Percentiles rank a stretch among this genome's conserved stretches.
Evolutionary conservation across 2,797 vertebrate species (phyloP).

Genomic region (Neosilurus mollespiculum): DNA sequence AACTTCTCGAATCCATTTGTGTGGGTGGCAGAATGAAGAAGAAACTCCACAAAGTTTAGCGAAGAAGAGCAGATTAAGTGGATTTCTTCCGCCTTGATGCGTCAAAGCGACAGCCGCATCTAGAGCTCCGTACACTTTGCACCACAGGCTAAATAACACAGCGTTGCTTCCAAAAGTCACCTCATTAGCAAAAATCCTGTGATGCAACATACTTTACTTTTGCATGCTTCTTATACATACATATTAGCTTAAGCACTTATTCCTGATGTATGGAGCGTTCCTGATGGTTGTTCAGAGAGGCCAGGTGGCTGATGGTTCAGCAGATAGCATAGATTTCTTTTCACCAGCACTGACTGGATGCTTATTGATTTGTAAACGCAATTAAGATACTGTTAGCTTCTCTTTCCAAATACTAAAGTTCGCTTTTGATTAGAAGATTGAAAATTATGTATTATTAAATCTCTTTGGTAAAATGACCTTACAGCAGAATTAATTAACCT

Average conservation of each 20-base stretch:
- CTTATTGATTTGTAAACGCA: constrained; percentile 31
- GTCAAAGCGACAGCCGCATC: constrained; percentile 36
- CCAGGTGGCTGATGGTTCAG: constrained; percentile 18
- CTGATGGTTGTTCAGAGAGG: constrained; percentile 16
- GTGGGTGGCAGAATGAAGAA: constrained; percentile 38
- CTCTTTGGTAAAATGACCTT: neutral
- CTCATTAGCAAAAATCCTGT: constrained; percentile 28
- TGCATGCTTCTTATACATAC: neutral
- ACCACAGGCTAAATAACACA: constrained; percentile 41
- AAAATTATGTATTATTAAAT: constrained; percentile 18
- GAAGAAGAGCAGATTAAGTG: constrained; percentile 46
- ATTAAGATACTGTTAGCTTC: constrained; percentile 32
- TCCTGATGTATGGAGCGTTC: constrained; percentile 1
- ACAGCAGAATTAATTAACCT: constrained; percentile 4
- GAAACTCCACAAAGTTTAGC: constrained; percentile 34
- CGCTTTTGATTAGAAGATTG: neutral
- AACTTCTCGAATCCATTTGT: constrained; percentile 36
- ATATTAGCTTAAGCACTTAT: constrained; percentile 9
- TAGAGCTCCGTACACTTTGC: constrained; percentile 24
- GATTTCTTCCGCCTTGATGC: constrained; percentile 43
- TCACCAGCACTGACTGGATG: neutral
- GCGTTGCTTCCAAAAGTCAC: constrained; percentile 32
- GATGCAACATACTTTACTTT: constrained; percentile 21
- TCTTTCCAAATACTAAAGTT: neutral
- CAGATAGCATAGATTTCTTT: constrained; percentile 39